Conservation (phyloP, 2,797 vertebrate genomes). For the Notoglanidium macrostoma region DNA sequence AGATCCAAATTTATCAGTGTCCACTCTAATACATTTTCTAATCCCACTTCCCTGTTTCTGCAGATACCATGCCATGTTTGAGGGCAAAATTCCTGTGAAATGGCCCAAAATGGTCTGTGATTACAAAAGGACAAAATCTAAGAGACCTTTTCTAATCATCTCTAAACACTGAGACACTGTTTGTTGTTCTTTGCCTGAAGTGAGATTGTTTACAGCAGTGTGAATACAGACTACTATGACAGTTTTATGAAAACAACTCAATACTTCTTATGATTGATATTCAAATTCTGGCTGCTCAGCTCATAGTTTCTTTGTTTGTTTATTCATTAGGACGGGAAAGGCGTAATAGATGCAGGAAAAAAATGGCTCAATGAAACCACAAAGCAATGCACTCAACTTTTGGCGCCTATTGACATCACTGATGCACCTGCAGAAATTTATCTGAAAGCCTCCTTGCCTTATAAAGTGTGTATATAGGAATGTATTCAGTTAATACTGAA, state of each 20-base stretch:
- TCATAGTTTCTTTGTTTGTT: background rate
- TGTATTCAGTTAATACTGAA: background rate
- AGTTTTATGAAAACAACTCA: constrained; percentile 35
- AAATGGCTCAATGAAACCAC: background rate
- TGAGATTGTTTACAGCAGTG: constrained; percentile 12
- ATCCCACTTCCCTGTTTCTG: constrained; percentile 31
- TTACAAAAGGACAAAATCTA: constrained; percentile 13
- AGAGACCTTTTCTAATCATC: constrained; percentile 10
- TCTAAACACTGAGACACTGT: constrained; percentile 18
- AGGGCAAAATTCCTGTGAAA: constrained; percentile 38
- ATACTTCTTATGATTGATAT: constrained; percentile 38
- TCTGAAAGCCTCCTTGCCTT: background rate
- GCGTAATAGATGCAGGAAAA: background rate
- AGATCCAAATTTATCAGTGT: constrained; percentile 48
- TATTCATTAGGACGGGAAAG: background rate
- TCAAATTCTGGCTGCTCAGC: constrained; percentile 2
- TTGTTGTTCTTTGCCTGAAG: constrained; percentile 13
- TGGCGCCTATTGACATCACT: background rate
- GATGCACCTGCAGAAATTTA: background rate
- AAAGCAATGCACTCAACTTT: background rate
- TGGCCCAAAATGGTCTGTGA: constrained; percentile 20
- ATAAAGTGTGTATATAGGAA: background rate
- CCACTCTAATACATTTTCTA: constrained; percentile 41
- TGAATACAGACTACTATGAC: constrained; percentile 59
- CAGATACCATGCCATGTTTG: background rate